phyloP scores from a whole-genome alignment of 2,888 invertebrate genomes.

The Hemaris fuciformis region DNA sequence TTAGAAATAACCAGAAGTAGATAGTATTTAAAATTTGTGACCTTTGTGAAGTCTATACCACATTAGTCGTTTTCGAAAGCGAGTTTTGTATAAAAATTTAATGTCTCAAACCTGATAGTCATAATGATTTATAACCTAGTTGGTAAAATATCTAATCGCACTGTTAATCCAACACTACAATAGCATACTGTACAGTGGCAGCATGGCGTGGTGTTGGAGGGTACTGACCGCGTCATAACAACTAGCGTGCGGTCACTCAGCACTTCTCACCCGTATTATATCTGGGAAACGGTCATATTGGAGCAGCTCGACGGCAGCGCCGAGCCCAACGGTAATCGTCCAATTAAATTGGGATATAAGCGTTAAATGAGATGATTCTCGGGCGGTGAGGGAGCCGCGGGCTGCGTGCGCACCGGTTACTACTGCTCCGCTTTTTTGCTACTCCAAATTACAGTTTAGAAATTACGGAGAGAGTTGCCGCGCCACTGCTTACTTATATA shows the following conservation, averaged over 20 bases:
- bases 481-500: neutral
- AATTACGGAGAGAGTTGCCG: neutral
- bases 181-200: constrained; percentile 18
- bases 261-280: neutral
- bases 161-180: constrained; percentile 18
- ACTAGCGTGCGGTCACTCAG: neutral
- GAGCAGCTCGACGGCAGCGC: constrained; percentile 18
- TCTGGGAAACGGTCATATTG: constrained; percentile 19
- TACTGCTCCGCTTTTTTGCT: neutral
- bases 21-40: no score
- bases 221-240: constrained; percentile 29
- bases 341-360: constrained; percentile 54
- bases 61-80: no score
- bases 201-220: constrained; percentile 29
- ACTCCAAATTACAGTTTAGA: neutral
- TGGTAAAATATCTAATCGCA: no score
- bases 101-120: no score
- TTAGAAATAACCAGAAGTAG: no score
- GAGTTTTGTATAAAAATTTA: no score
- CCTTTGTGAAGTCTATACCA: no score
- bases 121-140: no score
- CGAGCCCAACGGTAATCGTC: constrained; percentile 46
- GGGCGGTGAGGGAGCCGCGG: constrained; percentile 35
- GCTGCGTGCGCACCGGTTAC: neutral
- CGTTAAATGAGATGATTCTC: constrained; percentile 55